A percentile compares a stretch with the other conserved stretches of the same genome.
Conservation (phyloP, 1,140 invertebrate species). For the Drosophila dunni region DNA sequence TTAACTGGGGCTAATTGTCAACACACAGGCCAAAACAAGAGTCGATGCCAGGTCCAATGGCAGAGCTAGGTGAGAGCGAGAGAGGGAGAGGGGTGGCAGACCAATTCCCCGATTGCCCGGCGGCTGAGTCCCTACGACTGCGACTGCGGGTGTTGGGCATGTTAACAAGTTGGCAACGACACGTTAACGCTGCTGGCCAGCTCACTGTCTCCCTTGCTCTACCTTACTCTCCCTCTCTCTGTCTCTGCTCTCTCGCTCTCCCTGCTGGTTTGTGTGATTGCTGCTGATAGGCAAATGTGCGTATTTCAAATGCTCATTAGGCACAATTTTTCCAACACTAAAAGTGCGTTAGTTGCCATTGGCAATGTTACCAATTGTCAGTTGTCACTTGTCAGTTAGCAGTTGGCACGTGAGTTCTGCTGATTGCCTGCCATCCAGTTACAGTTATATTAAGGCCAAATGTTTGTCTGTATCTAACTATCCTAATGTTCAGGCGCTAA, state of each 20-base stretch:
- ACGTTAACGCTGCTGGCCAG: conserved; percentile 50
- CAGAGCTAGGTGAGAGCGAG: neutral
- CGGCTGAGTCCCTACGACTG: conserved; percentile 9
- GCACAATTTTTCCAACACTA: conserved; percentile 71
- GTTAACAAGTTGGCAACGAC: conserved; percentile 75
- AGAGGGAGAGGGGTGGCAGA: neutral
- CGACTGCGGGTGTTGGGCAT: conserved; percentile 69
- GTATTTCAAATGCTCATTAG: conserved; percentile 80
- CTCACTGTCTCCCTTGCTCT: neutral
- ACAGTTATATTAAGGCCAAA: conserved; percentile 20
- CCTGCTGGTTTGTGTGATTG: neutral
- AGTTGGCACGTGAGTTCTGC: conserved; percentile 47
- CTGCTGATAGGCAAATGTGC: conserved; percentile 74
- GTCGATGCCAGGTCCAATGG: conserved; percentile 4
- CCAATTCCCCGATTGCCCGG: conserved; percentile 32
- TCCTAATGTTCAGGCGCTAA: conserved; percentile 52
- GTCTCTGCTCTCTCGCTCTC: neutral
- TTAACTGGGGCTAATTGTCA: conserved; percentile 79
- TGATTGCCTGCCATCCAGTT: conserved; percentile 43
- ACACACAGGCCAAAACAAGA: conserved; percentile 61
- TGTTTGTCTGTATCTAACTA: conserved; percentile 27
- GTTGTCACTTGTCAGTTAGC: conserved; percentile 54
- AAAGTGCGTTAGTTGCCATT: conserved; percentile 61
- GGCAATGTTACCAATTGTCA: conserved; percentile 65
- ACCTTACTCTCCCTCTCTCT: neutral